A percentile compares a stretch with the other conserved stretches of the same genome.
phyloP scores from a whole-genome alignment of 2,113 vertebrate genomes.

The Haplochromis burtoni region DNA sequence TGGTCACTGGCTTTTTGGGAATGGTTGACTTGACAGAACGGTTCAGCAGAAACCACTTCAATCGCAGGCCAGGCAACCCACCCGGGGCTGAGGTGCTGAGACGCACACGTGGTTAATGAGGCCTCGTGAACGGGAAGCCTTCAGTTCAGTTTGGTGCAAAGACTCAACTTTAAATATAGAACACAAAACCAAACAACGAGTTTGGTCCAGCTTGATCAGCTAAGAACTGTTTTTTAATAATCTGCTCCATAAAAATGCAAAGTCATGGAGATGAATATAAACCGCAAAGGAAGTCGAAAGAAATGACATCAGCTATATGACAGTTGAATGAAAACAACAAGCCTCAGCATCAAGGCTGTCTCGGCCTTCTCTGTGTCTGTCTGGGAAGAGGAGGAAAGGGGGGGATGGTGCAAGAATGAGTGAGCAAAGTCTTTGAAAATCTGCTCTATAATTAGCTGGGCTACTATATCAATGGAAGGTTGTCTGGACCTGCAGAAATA shows the following conservation, averaged over 20 bases:
- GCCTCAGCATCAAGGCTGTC: constrained; percentile 6
- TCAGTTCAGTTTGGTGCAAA: not conserved
- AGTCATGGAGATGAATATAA: not conserved
- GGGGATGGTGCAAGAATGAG: constrained; percentile 13
- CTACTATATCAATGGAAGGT: constrained; percentile 48
- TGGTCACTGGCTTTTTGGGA: constrained; percentile 44
- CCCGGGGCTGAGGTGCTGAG: not conserved
- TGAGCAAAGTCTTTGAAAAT: constrained; percentile 53
- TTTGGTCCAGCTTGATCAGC: not conserved
- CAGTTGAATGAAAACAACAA: not conserved
- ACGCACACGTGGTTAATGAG: not conserved
- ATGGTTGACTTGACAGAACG: constrained; percentile 49
- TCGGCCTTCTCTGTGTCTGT: not conserved
- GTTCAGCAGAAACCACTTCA: constrained; percentile 45
- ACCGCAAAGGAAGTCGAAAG: not conserved
- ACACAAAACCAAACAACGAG: not conserved
- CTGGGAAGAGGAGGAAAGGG: not conserved
- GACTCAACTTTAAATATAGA: not conserved
- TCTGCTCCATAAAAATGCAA: not conserved
- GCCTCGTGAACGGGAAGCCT: not conserved
- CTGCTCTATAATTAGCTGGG: constrained; percentile 65
- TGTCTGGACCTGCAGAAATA: constrained; percentile 57
- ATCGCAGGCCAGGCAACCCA: not conserved
- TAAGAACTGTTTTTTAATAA: not conserved
- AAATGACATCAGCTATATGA: not conserved